Percentiles rank a stretch among this genome's conserved stretches.
phyloP scores from a whole-genome alignment of 2,113 vertebrate species.

The Clarias gariepinus region DNA sequence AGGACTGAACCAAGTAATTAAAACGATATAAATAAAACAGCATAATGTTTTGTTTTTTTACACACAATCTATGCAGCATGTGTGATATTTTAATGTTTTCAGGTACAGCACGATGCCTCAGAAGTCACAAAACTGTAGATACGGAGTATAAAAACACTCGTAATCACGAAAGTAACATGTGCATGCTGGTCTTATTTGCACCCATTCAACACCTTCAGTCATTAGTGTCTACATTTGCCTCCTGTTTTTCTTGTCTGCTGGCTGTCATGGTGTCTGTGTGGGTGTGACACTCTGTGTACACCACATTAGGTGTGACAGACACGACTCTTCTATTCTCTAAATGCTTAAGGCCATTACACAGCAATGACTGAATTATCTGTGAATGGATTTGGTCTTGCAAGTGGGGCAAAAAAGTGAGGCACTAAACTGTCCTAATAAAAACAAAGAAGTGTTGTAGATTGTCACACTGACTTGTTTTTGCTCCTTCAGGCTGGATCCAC shows the following conservation, averaged over 20 bases:
- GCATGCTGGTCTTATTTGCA: not conserved
- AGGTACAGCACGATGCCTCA: too few species aligned
- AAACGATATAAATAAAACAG: not conserved
- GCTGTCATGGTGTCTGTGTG: not conserved
- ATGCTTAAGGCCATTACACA: not conserved
- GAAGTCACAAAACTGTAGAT: not conserved
- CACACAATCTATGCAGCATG: not conserved
- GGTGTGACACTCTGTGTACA: slow-evolving; percentile 2
- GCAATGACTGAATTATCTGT: not conserved
- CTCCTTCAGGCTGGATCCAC: slow-evolving; percentile 10
- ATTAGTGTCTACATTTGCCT: slow-evolving; percentile 11
- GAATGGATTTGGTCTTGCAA: not conserved
- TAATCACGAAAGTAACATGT: not conserved
- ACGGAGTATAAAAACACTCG: not conserved
- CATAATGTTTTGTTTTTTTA: too few species aligned
- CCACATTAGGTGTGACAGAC: not conserved
- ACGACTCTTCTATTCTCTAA: not conserved
- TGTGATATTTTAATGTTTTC: not conserved
- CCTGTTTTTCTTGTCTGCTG: not conserved
- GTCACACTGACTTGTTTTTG: not conserved
- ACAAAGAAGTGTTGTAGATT: not conserved
- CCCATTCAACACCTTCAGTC: slow-evolving; percentile 2
- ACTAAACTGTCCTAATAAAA: not conserved
- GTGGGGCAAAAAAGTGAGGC: not conserved
- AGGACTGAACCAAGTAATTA: not conserved